phyloP scores from a whole-genome alignment of 2,797 vertebrate genomes.

The Microhierax caerulescens region DNA sequence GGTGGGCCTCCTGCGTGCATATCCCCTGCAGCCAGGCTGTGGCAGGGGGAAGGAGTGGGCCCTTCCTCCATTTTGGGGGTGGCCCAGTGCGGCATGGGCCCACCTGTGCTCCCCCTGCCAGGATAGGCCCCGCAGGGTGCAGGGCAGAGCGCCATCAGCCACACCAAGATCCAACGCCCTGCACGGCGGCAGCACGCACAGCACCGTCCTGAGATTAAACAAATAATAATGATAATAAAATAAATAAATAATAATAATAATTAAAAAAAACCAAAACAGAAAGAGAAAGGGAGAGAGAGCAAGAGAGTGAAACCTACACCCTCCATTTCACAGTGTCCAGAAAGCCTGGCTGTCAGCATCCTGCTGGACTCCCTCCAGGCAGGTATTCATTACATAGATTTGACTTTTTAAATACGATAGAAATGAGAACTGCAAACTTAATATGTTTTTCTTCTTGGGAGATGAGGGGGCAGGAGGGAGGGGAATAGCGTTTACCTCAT shows the following conservation, averaged over 20 bases:
- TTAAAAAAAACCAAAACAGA: neutral
- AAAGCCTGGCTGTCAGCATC: conserved; percentile 15
- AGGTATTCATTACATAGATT: conserved; percentile 60
- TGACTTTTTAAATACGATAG: conserved; percentile 49
- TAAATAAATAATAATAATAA: too few relatives aligned
- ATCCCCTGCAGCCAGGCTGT: neutral
- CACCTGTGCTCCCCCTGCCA: fast-evolving
- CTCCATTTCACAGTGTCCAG: conserved; percentile 15
- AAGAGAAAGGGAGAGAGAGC: neutral
- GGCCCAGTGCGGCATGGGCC: fast-evolving
- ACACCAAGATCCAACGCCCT: fast-evolving
- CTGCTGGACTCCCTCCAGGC: neutral
- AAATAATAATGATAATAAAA: neutral
- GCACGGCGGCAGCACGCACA: fast-evolving
- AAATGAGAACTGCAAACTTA: conserved; percentile 46
- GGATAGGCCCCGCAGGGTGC: fast-evolving
- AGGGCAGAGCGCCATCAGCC: fast-evolving
- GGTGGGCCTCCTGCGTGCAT: fast-evolving
- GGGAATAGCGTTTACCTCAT: conserved; percentile 71
- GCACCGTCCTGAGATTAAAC: neutral
- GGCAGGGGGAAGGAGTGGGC: fast-evolving
- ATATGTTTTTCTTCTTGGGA: conserved; percentile 63
- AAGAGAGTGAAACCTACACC: neutral
- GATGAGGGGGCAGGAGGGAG: conserved; percentile 48
- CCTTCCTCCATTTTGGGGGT: neutral